Base-by-base conservation (phyloP, 2,888 invertebrate genomes). In the Tribolium freemani region DNA sequence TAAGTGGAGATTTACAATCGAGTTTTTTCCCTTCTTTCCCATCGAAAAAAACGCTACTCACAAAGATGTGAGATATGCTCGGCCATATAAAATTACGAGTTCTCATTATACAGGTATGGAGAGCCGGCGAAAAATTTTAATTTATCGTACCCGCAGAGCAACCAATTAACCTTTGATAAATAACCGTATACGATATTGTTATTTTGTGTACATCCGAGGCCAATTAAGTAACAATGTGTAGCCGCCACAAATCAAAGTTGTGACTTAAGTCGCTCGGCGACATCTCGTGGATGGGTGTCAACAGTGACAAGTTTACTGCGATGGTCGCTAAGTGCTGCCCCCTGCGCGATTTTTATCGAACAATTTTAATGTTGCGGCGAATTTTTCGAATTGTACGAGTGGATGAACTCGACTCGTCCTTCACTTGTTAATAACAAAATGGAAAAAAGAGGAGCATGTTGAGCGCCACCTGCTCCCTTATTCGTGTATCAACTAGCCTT, bases 391-490 rank as follows among this genome's bases (percentile, higher is more conserved):
- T 61, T 46, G 48, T 16, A 38, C 48, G 16, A 66, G 54, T 66
- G 56, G 57, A 57, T 48, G 67, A 56, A 67, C 56, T 48, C 48
- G 13, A 54, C 4, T 54, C 69, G 70, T 60, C 73, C 73, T 73
- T 73, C 69, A 61, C 48, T 54, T 67, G 70, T 73, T 69, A 73
- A 66, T 73, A 70, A 73, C 20, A 48, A 72, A 69, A 64, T 20
- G 38, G 46, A 66, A 71, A 64, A 71, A 60, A 67, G 58, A 56
- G 31, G 63, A 54, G 56, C 61, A 61, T 67, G 67, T 50, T 73
- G 48, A 73, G 70, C 73, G 69, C 73, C 73, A 73, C 73, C 73
- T 73, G 73, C 73, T 73, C 70, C 13, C 57, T 9, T 67, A 20
- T 8, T 57, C 13, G 11, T 21, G 6, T 26, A 44, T 21, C 8